Base-by-base conservation (phyloP, 2,797 vertebrate genomes). In the Scolopax rusticola region DNA sequence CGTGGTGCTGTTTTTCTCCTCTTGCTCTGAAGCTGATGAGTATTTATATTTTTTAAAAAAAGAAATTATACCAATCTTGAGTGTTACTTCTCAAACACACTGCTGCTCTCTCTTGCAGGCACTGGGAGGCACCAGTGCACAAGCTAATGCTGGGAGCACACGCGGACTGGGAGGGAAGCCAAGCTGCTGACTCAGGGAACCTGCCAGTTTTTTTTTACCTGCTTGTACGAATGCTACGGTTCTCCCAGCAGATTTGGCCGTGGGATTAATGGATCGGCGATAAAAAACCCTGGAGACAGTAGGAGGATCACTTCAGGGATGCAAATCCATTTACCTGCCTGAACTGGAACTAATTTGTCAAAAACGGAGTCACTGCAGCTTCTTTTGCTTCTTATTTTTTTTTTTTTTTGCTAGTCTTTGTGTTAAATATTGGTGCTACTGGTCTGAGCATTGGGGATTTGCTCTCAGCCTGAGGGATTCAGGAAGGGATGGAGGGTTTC, bases 61-160 rank as follows among this genome's bases (percentile, higher is more conserved):
- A 60, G 15, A 13, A 16, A 2, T 8, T 15, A 3, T 10, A 63
- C 18, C 5, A 9, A 2, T 25, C 16, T 50, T 24, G 7, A 17
- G 0, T 1, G 18, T 17, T 8, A 2, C 19, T 71, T 15, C n/a
- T 28, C 6, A 21, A 69, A 30, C 32, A 75, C 33, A 25, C 20
- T 96, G 95, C 51, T 23, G 20, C 33, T 90, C 84, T 33, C 60
- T 19, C 56, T 43, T 16, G 28, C 70, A 11, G 15, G 68, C 97
- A 69, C 94, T 68, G 96, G 97, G 91, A 94, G 95, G 95, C 93
- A 89, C 68, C 89, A 80, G 51, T 9, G 87, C 25, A 57, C 95
- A 61, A 87, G 87, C 32, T 45, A 94, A 48, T 2, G 61, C 70
- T 24, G 53, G 1, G 1, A 2, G 2, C 38, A 7, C 45, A 2